Base-by-base conservation (phyloP, 2,797 vertebrate genomes). In the Eulemur mongoz region DNA sequence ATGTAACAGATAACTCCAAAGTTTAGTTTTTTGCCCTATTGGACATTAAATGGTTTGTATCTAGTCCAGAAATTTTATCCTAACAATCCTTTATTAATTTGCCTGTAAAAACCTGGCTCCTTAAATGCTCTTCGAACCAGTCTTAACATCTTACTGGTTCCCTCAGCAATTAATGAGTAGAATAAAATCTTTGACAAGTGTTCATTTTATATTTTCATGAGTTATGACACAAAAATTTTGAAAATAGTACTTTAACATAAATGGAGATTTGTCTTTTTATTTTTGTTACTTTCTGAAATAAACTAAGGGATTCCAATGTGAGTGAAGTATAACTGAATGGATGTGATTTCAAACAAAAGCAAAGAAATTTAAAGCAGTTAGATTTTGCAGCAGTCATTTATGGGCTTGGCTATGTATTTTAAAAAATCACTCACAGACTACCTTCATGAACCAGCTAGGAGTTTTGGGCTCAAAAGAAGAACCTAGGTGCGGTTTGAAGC, bases 131-230 rank as follows among this genome's bases (percentile, higher is more conserved):
- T 82, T 80, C 54, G 43, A 81, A 57, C 20, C 59, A 38, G 20
- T 86, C 59, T 81, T 73, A 81, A 94, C 59, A 67, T 85, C 73
- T 85, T 87, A 59, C 73, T 75, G 22, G n/a, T 93, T 50, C 35
- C 48, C 81, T 91, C 57, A 81, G 48, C 57, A 75, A 90, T 81
- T 90, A 67, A 73, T 81, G 87, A 69, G 50, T 81, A 75, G 40
- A 81, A 67, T 67, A 76, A 85, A 96, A 75, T 87, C 11, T 81
- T 93, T 78, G 35, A 57, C 38, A 87, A 70, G 59, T 63, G n/a
- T 78, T 87, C 45, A 57, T 76, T 90, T 73, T 81, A 57, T 57
- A 63, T 81, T 93, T 91, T 10, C 10, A 32, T 75, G 40, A 81
- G 32, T 79, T 86, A 48, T 80, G 73, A 59, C 72, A 69, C n/a